Evolutionary conservation across 2,888 invertebrate species (phyloP).

Genomic region (Mythimna loreyi): DNA sequence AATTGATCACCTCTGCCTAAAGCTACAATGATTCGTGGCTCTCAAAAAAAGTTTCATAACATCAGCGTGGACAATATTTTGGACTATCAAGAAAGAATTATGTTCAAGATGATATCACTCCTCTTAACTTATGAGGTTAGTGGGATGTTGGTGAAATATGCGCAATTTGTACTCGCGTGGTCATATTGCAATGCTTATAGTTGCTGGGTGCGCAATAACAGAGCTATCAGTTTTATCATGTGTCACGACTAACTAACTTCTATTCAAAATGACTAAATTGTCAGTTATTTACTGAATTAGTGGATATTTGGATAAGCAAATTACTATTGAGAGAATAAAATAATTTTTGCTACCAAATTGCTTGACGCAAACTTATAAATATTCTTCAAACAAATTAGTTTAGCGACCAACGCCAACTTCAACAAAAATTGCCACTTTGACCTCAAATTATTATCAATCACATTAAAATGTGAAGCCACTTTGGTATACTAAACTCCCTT

Average conservation of each 20-base stretch:
- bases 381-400: neutral
- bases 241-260: neutral
- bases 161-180: constrained; percentile 26
- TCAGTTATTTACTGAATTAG: neutral
- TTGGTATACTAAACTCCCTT: constrained; percentile 51
- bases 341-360: neutral
- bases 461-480: constrained; percentile 29
- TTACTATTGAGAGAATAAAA: neutral
- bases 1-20: constrained; percentile 16
- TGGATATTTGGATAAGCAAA: neutral
- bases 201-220: constrained; percentile 6
- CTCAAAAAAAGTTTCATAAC: constrained; percentile 26
- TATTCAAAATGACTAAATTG: neutral
- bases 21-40: constrained; percentile 15
- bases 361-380: constrained; percentile 4
- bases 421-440: constrained; percentile 45
- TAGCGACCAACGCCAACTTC: constrained; percentile 4
- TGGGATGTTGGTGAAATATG: constrained; percentile 25
- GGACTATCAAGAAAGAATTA: constrained; percentile 35
- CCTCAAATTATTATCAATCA: constrained; percentile 47
- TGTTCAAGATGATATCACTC: constrained; percentile 47
- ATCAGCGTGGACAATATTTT: constrained; percentile 17
- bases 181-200: constrained; percentile 1
- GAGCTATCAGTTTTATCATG: constrained; percentile 5
- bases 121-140: constrained; percentile 58